Evolutionary conservation across 2,888 invertebrate species (phyloP), one percentile per base, ranked within the genome.

Genomic region (Drosophila atripex): DNA sequence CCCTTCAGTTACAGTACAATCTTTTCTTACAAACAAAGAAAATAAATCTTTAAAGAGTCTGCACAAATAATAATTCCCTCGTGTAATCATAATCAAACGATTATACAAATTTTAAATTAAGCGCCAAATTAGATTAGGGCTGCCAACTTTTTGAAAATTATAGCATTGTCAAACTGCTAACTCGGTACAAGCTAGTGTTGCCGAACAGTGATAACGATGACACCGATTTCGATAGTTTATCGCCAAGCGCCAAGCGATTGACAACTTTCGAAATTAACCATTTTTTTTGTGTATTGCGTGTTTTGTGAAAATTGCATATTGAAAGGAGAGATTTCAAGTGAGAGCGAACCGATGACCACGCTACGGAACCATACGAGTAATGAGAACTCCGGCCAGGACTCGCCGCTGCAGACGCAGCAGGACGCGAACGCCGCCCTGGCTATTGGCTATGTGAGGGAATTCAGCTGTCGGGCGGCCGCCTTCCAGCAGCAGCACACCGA

Each of bases 381-480:
- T 57, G 61, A 61, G 49, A 73, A 52, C 28, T 16, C 39, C 39
- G 56, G 66, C 43, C 73, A 56, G 49, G 78, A 80, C 30, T 70
- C 75, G 11, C 50, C 80, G 1, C 55, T 50, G 16, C 45, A 61
- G 2, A n/a, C 43, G 28, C 47, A n/a, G 12, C 71, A 75, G 54
- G 78, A 87, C 57, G 72, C 76, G 8, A 74, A 72, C 14, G 56
- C 74, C 38, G 52, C 77, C 16, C 80, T 86, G 54, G 87, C 88
- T 0, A 80, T 89, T 9, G 76, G 86, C 7, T 90, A 91, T 64
- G 77, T 90, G 2, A 86, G 90, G 0, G 90, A 91, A 32, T 91
- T 91, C 50, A 88, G 89, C 63, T 68, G 47, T 2, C 89, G 90
- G 51, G 87, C 87, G 0, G 66, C 80, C 4, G 57, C 72, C 3